Evolutionary conservation across 2,797 vertebrate genomes (phyloP), one percentile per base, ranked within the genome.

Genomic region (Chaenodraco wilsoni): DNA sequence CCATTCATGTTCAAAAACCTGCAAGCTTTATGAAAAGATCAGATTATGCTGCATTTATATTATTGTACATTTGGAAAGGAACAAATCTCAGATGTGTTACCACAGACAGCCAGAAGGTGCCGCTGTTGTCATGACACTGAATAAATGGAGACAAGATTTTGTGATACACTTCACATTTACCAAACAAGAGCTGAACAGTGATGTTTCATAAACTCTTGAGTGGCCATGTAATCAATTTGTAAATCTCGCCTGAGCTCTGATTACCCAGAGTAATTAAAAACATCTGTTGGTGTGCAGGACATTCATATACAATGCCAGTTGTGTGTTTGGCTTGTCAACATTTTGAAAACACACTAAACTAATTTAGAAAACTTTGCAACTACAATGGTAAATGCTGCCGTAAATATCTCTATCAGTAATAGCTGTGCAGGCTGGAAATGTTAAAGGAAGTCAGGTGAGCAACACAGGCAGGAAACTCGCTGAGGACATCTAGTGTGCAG

Each of bases 401-500:
- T 16, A 43, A 11, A 75, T 23, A n/a, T n/a, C 3, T n/a, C n/a
- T 31, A 66, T 4, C 3, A 56, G 37, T 3, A 12, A 40, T 54
- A 68, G 43, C 33, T 55, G 23, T 55, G 61, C 9, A 13, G 21
- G 6, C 15, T 72, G 59, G 41, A 45, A 1, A 48, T 23, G 60
- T 45, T 6, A 31, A 52, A 21, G 9, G 12, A 41, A 49, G 7
- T 54, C 23, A 44, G 15, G 41, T 33, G 43, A 68, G 19, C 48
- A 9, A 41, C 15, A 56, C 15, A 56, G 15, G 21, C 0, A 5
- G 31, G 45, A 54, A 44, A 52, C 72, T 69, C 9, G 1, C 57
- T 52, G 62, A 70, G 45, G 62, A 73, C 62, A 23, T 65, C 76
- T 73, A 41, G 41, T 71, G 65, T 44, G 17, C 69, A 77, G 73